Evolutionary conservation across 2,797 vertebrate species (phyloP), one percentile per base, ranked within the genome.

Genomic region (Menidia menidia): DNA sequence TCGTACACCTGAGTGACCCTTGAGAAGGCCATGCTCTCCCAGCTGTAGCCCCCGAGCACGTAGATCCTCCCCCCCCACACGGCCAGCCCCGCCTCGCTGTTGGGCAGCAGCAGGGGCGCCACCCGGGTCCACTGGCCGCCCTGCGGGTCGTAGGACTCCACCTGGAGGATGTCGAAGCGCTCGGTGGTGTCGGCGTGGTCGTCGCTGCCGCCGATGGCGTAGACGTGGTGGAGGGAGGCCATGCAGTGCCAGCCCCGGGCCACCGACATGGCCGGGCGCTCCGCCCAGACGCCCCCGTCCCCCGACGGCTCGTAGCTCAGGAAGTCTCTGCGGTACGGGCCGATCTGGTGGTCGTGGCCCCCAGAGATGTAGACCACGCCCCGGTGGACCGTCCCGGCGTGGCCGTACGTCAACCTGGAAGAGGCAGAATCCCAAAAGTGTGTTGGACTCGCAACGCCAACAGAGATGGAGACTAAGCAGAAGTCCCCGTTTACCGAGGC

Each of bases 221-320:
- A 99, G 87, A 98, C 94, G 9, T 83, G 95, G 81, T 97, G 94
- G 33, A 98, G 83, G 47, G 97, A 96, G 44, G 96, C 96, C 98
- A 99, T 98, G 91, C 96, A 96, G 92, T 99, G 98, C 97, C 97
- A 98, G 11, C 97, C 97, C 0, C 97, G 93, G 0, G 96, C 96
- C 0, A 94, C 88, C 10, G 89, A 90, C 98, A 99, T 98, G 2
- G 96, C 89, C 79, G 91, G 94, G 33, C 94, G 91, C 73, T 98
- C 95, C 53, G 88, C 89, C 98, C 98, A 99, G 2, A 87, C 84
- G 0, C 95, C 94, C 0, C 68, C 47, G 0, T 75, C 84, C 0
- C 73, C 87, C 3, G 90, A 89, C 8, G 93, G 91, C 31, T 97
- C 95, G 0, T 97, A 98, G 78, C 97, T 97, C 65, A 99, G 93